These are phyloP conservation scores for Ptychobarbus kaznakovi DNA, from an alignment of 2,797 vertebrate genomes.

Conservation along the genomic window DNA sequence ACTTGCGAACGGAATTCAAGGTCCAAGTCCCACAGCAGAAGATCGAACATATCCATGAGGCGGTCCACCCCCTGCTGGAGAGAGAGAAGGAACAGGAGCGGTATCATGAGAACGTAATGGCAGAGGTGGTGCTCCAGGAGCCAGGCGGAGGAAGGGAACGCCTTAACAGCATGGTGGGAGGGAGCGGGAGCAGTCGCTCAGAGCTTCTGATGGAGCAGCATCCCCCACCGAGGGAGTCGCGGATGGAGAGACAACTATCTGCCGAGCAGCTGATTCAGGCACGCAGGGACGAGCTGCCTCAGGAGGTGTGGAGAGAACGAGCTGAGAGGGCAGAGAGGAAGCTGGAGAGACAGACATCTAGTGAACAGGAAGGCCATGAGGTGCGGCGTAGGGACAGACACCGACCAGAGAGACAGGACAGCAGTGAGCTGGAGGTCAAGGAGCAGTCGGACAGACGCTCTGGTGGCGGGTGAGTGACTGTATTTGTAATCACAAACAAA, in stretches of 20 bases:
- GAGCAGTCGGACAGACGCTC: conserved; percentile 83
- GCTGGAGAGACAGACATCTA: conserved; percentile 80
- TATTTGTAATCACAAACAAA: not conserved
- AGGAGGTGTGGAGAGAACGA: conserved; percentile 83
- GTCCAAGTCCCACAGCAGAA: conserved; percentile 79
- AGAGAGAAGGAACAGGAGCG: conserved; percentile 60
- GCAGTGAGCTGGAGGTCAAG: conserved; percentile 87
- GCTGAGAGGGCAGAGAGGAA: conserved; percentile 76
- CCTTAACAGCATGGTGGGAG: conserved; percentile 71
- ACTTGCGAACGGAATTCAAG: conserved; percentile 25
- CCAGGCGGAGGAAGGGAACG: conserved; percentile 67
- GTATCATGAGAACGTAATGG: conserved; percentile 72
- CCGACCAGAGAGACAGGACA: conserved; percentile 86
- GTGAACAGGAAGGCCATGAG: conserved; percentile 77
- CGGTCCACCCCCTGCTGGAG: conserved; percentile 68
- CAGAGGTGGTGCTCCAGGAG: conserved; percentile 77
- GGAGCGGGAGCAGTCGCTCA: conserved; percentile 62
- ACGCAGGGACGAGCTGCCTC: conserved; percentile 79
- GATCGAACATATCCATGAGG: conserved; percentile 82
- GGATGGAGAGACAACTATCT: conserved; percentile 77
- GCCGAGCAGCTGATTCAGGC: conserved; percentile 80
- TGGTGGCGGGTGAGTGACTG: conserved; percentile 73
- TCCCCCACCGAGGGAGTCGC: conserved; percentile 66
- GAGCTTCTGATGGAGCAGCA: conserved; percentile 73
- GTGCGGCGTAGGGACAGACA: conserved; percentile 80